phyloP scores from a whole-genome alignment of 2,113 vertebrate genomes.

The Cavia aperea region DNA sequence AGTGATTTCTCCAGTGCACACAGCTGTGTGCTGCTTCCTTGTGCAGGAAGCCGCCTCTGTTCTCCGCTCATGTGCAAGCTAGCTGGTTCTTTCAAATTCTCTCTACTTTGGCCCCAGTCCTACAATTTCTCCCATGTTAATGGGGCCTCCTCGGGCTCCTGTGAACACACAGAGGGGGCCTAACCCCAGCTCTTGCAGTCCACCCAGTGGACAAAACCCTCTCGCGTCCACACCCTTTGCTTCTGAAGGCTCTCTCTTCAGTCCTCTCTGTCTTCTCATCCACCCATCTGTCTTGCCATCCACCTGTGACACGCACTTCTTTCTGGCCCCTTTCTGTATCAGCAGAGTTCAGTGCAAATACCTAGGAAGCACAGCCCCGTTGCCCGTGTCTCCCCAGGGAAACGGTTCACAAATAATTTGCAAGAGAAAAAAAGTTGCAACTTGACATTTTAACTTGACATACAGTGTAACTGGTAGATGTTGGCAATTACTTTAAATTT shows the following conservation, averaged over 20 bases:
- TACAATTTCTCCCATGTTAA: neutral
- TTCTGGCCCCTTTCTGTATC: neutral
- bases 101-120: neutral
- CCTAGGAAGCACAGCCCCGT: neutral
- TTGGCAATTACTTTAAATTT: neutral
- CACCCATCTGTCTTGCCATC: neutral
- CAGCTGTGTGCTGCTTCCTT: neutral
- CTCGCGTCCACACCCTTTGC: neutral
- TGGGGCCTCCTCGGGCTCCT: neutral
- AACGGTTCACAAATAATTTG: neutral
- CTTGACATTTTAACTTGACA: neutral
- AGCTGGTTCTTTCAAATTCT: neutral
- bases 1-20: constrained; percentile 5
- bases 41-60: neutral
- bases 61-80: neutral
- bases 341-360: neutral
- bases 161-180: neutral
- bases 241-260: neutral
- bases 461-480: neutral
- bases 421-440: neutral
- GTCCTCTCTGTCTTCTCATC: neutral
- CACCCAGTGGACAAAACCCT: neutral
- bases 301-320: neutral
- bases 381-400: neutral
- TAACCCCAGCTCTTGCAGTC: neutral